Percentiles rank a stretch among this genome's conserved stretches.
These are phyloP conservation scores for Platycheirus rosarum DNA, from an alignment of 2,888 invertebrate genomes.

Conservation along the genomic window DNA sequence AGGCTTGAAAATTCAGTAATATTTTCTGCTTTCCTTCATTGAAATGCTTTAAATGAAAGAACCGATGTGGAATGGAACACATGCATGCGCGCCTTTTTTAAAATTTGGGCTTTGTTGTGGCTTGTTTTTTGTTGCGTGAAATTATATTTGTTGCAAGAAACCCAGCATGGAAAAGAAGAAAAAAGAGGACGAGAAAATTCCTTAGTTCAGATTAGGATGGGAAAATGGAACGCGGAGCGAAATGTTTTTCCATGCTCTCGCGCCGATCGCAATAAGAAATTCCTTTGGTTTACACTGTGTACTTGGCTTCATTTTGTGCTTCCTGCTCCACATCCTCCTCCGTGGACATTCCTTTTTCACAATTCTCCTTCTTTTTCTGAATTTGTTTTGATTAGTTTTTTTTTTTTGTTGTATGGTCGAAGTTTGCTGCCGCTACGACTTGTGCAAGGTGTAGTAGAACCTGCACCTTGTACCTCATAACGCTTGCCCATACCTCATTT, in stretches of 20 bases:
- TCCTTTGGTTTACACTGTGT: slow-evolving; percentile 55
- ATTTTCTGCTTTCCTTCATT: too few relatives aligned
- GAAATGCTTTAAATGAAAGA: slow-evolving; percentile 5
- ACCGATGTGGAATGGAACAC: slow-evolving; percentile 51
- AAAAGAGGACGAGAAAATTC: slow-evolving; percentile 41
- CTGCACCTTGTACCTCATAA: not conserved
- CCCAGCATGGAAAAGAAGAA: not conserved
- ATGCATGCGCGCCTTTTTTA: slow-evolving; percentile 63
- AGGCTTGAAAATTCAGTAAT: too few relatives aligned
- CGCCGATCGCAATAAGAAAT: slow-evolving; percentile 39
- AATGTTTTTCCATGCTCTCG: slow-evolving; percentile 43
- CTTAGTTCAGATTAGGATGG: slow-evolving; percentile 19
- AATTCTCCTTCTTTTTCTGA: slow-evolving; percentile 8
- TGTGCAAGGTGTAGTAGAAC: slow-evolving; percentile 37
- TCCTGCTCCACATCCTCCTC: slow-evolving; percentile 8
- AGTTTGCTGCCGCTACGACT: slow-evolving; percentile 10
- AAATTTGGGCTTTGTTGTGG: too few relatives aligned
- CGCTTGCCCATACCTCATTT: slow-evolving; percentile 1
- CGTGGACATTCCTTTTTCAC: too few relatives aligned
- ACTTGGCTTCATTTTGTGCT: slow-evolving; percentile 49
- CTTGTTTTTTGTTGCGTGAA: too few relatives aligned
- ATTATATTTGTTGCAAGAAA: not conserved
- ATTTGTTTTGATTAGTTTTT: slow-evolving; percentile 61
- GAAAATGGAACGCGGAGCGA: slow-evolving; percentile 26
- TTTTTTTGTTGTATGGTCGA: too few relatives aligned